Conservation (phyloP, 1,140 invertebrate genomes). For the Vanessa atalanta region DNA sequence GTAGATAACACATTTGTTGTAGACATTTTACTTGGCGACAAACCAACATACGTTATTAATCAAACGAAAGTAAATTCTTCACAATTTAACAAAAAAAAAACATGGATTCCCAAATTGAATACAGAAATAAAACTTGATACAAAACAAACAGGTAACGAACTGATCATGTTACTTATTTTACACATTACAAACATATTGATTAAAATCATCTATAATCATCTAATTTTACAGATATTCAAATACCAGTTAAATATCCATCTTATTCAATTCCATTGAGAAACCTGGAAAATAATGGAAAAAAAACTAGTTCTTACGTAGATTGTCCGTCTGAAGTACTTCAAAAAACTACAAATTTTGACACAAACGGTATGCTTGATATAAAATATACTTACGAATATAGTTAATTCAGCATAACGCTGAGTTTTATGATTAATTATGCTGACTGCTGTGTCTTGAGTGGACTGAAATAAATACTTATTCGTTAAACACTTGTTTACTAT, state of each 20-base stretch:
- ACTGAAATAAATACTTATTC: too few relatives aligned
- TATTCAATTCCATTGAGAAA: slow-evolving; percentile 34
- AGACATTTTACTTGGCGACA: slow-evolving; percentile 2
- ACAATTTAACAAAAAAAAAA: slow-evolving; percentile 1
- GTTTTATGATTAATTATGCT: too few relatives aligned
- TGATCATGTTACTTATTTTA: too few relatives aligned
- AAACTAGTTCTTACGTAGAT: slow-evolving; percentile 48
- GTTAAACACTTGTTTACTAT: too few relatives aligned
- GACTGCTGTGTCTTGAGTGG: too few relatives aligned
- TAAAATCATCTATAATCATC: not conserved
- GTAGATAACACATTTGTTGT: not conserved
- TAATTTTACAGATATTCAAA: slow-evolving; percentile 32
- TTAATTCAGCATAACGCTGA: too few relatives aligned
- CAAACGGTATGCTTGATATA: slow-evolving; percentile 36
- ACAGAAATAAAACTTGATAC: slow-evolving; percentile 35
- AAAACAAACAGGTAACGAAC: slow-evolving; percentile 24
- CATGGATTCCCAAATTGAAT: slow-evolving; percentile 38
- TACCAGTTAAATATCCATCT: slow-evolving; percentile 40
- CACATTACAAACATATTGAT: too few relatives aligned
- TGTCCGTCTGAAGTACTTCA: slow-evolving; percentile 64
- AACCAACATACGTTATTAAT: slow-evolving; percentile 28
- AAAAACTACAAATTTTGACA: slow-evolving; percentile 65
- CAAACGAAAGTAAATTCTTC: slow-evolving; percentile 15
- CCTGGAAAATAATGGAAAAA: slow-evolving; percentile 8
- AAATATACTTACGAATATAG: too few relatives aligned